Base-by-base conservation (phyloP, 2,113 vertebrate species). In the Todiramphus chloris region DNA sequence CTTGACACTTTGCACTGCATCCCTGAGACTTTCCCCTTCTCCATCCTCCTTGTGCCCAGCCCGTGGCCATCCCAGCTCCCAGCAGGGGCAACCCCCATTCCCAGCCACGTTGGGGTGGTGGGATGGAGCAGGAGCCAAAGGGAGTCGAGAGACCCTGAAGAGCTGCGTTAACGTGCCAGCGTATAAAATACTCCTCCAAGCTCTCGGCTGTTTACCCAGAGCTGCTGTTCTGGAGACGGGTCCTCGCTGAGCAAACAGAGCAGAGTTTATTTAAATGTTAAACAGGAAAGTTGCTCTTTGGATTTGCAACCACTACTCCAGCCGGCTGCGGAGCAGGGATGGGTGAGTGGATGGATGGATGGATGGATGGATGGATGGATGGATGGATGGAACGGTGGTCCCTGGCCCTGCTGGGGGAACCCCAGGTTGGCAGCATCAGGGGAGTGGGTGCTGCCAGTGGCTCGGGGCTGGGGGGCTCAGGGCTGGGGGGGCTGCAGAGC, bases 171-270 rank as follows among this genome's bases (percentile, higher is more conserved):
- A 10, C 2, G 25, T 35, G 43, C 56, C 33, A 4, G 68, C 4
- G 15, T 9, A 8, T 10, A 43, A 17, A 89, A 73, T 9, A 15
- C 74, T 62, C 23, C 59, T 6, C 20, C 4, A 11, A 74, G 84
- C 16, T 66, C 62, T 16, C 18, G 2, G 62, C 74, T 48, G 25
- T 95, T 92, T 78, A 39, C 89, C 30, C 87, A 70, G 87, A 19
- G 19, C 83, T 2, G 21, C 74, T 18, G 48, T 41, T 35, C 84
- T 59, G 62, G 62, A 56, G 64, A 16, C 8, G 33, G 56, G 46
- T 78, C 86, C 83, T 62, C 3, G 17, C 62, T 79, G 88, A 74
- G 81, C 56, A 91, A 96, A 94, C 91, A 90, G 51, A 79, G 48
- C 28, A 24, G 28, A 37, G 64, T 93, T 83, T 85, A 79, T 77